These are phyloP conservation scores for Lymantria dispar DNA, from an alignment of 2,888 invertebrate genomes.

Conservation along the genomic window DNA sequence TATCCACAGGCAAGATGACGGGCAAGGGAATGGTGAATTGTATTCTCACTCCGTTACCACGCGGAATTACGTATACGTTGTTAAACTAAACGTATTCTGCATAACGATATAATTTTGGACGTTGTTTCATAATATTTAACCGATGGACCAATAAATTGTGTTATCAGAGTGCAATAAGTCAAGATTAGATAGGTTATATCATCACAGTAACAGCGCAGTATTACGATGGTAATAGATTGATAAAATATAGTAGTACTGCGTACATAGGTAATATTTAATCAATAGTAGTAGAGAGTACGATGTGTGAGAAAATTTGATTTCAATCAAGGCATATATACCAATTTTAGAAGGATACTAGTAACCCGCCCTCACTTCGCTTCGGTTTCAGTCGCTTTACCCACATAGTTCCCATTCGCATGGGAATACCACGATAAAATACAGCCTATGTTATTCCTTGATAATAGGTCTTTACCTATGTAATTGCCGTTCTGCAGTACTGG, in stretches of 20 bases:
- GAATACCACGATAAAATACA: too few relatives aligned
- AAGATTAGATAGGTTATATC: conserved; percentile 45
- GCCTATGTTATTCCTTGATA: too few relatives aligned
- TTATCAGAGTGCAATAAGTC: conserved; percentile 46
- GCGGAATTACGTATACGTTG: too few relatives aligned
- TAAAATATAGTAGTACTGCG: conserved; percentile 25
- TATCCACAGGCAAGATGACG: too few relatives aligned
- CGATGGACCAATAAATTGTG: conserved; percentile 38
- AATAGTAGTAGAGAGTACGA: not conserved
- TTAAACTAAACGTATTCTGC: not conserved
- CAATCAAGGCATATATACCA: too few relatives aligned
- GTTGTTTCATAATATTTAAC: conserved; percentile 36
- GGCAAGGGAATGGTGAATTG: too few relatives aligned
- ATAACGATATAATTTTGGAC: conserved; percentile 27
- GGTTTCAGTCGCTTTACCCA: too few relatives aligned
- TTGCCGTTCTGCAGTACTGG: too few relatives aligned
- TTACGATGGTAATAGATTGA: conserved; percentile 34
- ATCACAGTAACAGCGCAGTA: conserved; percentile 11
- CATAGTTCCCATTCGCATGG: too few relatives aligned
- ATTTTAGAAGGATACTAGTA: not conserved
- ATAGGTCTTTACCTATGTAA: too few relatives aligned
- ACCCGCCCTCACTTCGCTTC: too few relatives aligned
- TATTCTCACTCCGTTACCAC: too few relatives aligned
- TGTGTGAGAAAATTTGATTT: not conserved
- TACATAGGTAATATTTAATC: not conserved